A percentile compares a stretch with the other conserved stretches of the same genome.
Evolutionary conservation across 2,888 invertebrate genomes (phyloP).

Genomic region (Tineola bisselliella): DNA sequence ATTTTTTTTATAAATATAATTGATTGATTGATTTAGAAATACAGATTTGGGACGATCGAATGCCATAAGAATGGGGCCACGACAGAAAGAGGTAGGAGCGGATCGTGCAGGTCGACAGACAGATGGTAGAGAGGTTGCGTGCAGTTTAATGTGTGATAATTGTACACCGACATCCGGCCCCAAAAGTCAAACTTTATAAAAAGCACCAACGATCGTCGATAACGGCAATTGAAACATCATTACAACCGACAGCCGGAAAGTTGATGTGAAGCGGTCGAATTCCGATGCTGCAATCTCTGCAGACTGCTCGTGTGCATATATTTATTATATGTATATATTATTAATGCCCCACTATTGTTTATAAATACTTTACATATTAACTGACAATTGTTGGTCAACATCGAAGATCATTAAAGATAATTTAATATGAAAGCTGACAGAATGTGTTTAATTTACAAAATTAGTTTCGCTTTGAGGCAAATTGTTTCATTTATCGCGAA

Average conservation of each 20-base stretch:
- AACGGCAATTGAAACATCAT: conserved; percentile 16
- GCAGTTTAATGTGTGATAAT: conserved; percentile 13
- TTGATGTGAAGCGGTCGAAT: conserved; percentile 8
- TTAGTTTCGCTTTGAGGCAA: conserved; percentile 38
- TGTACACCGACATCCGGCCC: conserved; percentile 12
- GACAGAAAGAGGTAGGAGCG: background rate
- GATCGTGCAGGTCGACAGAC: background rate
- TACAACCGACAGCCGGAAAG: conserved; percentile 14
- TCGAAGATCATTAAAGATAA: conserved; percentile 31
- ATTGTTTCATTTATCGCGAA: conserved; percentile 39
- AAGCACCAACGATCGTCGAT: conserved; percentile 13
- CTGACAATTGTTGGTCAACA: conserved; percentile 15
- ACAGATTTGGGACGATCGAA: background rate
- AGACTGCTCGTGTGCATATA: background rate
- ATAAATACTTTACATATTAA: conserved; percentile 9
- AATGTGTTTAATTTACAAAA: conserved; percentile 24
- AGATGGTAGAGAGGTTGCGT: too few species aligned
- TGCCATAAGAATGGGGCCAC: conserved; percentile 5
- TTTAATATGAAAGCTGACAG: conserved; percentile 30
- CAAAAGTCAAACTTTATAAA: conserved; percentile 9
- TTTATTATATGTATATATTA: background rate
- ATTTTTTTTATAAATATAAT: background rate
- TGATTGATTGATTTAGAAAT: background rate
- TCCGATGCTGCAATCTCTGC: conserved; percentile 10
- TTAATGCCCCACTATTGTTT: background rate